These are phyloP conservation scores for Ephialtes manifestator DNA, from an alignment of 2,888 invertebrate genomes.

Conservation along the genomic window DNA sequence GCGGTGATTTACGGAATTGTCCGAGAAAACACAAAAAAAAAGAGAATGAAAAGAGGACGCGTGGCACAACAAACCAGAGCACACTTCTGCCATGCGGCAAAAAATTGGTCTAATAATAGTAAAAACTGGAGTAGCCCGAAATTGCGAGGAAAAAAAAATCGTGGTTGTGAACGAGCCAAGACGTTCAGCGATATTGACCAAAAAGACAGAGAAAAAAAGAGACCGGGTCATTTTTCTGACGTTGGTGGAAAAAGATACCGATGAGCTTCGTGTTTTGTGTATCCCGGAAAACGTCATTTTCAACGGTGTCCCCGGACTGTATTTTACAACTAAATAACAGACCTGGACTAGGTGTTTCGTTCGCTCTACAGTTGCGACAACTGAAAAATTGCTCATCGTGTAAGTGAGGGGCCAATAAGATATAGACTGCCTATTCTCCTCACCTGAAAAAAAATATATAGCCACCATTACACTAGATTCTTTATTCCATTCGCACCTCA, in stretches of 20 bases:
- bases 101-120: constrained; percentile 85
- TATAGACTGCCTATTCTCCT: not conserved
- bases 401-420: constrained; percentile 28
- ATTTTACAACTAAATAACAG: constrained; percentile 63
- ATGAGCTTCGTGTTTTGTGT: constrained; percentile 47
- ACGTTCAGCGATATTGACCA: constrained; percentile 54
- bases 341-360: constrained; percentile 25
- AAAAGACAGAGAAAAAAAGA: constrained; percentile 60
- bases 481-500: constrained; percentile 3
- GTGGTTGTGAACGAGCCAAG: constrained; percentile 57
- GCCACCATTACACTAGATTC: too few species aligned
- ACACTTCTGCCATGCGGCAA: constrained; percentile 75
- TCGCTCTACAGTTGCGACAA: constrained; percentile 19
- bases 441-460: constrained; percentile 21
- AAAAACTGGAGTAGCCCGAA: constrained; percentile 81
- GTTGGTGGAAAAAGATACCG: constrained; percentile 22
- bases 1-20: too few species aligned
- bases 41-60: constrained; percentile 54
- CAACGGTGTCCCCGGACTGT: constrained; percentile 33
- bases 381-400: constrained; percentile 28
- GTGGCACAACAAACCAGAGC: constrained; percentile 74
- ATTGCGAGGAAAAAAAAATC: constrained; percentile 69
- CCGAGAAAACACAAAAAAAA: not conserved
- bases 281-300: constrained; percentile 52
- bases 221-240: constrained; percentile 50